Evolutionary conservation across 2,797 vertebrate species (phyloP).

Genomic region (Tokudaia tokunoshimensis): DNA sequence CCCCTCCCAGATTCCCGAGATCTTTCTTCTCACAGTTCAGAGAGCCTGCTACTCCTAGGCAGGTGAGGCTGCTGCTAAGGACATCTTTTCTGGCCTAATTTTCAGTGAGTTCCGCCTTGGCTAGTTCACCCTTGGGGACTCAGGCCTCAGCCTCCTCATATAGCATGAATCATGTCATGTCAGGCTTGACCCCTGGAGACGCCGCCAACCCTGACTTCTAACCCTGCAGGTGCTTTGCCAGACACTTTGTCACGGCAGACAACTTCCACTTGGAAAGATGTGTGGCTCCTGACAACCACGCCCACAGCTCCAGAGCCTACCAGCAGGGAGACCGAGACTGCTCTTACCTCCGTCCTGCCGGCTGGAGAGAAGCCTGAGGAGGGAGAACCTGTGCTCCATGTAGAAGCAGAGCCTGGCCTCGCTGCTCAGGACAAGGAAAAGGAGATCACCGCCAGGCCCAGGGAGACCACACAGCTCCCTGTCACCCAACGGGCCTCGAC

Average conservation of each 20-base stretch:
- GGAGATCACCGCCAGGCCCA: conserved; percentile 7
- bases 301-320: conserved; percentile 40
- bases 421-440: neutral
- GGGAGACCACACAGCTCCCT: conserved; percentile 71
- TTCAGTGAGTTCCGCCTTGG: neutral
- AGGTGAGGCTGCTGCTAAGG: neutral
- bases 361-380: neutral
- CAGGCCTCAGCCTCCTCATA: fast-evolving
- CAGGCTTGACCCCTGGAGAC: neutral
- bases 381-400: fast-evolving
- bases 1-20: neutral
- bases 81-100: neutral
- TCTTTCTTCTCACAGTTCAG: neutral
- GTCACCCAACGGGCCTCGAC: conserved; percentile 65
- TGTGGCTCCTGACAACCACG: neutral
- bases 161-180: neutral
- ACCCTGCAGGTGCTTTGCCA: conserved; percentile 63
- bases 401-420: neutral
- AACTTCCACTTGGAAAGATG: conserved; percentile 33
- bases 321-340: fast-evolving
- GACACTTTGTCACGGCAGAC: neutral
- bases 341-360: conserved; percentile 29
- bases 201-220: neutral
- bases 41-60: neutral
- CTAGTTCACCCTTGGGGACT: neutral